Evolutionary conservation across 1,140 invertebrate species (phyloP), one percentile per base, ranked within the genome.

Genomic region (Apis dorsata): DNA sequence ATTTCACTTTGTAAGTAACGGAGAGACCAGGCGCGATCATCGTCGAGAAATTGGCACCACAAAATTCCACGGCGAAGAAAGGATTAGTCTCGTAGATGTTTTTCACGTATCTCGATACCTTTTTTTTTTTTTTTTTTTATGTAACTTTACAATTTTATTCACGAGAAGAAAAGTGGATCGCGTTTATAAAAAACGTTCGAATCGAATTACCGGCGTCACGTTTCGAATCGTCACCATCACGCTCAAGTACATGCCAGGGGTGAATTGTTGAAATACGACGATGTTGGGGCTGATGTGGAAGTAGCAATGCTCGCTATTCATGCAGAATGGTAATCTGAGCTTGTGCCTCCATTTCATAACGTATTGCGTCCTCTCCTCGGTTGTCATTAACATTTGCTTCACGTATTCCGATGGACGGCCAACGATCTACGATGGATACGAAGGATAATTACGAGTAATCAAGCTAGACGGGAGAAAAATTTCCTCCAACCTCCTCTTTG

Each of bases 221-320:
- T 95, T 95, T 49, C 86, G 89, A 84, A 95, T 83, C 0, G 83
- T 86, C 11, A 95, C 74, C 1, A 85, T 84, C 12, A 91, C 82
- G 55, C 80, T 91, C 69, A 94, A 92, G 19, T 65, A 80, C 28
- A 90, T 76, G 28, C 92, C 93, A 9, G 88, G 72, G 34, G 84
- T 53, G 84, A 92, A 95, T 74, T 93, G 93, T 89, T 94, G 93
- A 82, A 94, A 94, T 62, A 94, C 82, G 8, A 95, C 66, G 1
- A 94, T 86, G 51, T 85, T 83, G 2, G 94, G 94, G 28, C 77
- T 90, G 2, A 90, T 80, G 44, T 86, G 84, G 59, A 94, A 94
- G 69, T 74, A 79, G n/a, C 13, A 44, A 62, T 49, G 57, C 44
- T 81, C 59, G 0, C 12, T 28, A 68, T 21, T 11, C 4, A n/a